Percentiles rank a stretch among this genome's conserved stretches.
phyloP scores from a whole-genome alignment of 2,888 invertebrate genomes.

The Lasioglossum vierecki region DNA sequence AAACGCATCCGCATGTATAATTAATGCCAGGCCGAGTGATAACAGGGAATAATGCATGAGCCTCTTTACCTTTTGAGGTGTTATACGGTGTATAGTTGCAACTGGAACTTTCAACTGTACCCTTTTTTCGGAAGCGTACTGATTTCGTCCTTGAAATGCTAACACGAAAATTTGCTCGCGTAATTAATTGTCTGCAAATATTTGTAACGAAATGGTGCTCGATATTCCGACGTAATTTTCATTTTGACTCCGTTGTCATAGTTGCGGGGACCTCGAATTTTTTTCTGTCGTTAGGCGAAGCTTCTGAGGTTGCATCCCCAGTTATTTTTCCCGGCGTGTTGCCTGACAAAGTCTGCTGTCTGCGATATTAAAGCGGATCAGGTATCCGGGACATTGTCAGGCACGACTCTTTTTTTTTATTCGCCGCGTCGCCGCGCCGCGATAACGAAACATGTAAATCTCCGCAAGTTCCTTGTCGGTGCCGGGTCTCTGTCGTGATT shows the following conservation, averaged over 20 bases:
- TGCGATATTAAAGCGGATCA: conserved; percentile 30
- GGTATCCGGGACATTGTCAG: conserved; percentile 31
- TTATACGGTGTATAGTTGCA: conserved; percentile 18
- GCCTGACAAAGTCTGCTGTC: conserved; percentile 15
- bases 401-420: background rate
- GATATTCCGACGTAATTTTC: background rate
- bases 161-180: background rate
- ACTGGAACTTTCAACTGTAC: background rate
- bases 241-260: background rate
- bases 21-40: conserved; percentile 33
- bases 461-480: conserved; percentile 27
- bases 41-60: conserved; percentile 43
- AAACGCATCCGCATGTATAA: conserved; percentile 59
- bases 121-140: background rate
- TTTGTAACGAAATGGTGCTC: background rate
- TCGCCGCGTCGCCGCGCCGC: background rate
- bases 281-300: background rate
- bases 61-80: conserved; percentile 35
- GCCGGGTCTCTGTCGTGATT: conserved; percentile 41
- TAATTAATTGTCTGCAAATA: background rate
- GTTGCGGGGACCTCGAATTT: background rate
- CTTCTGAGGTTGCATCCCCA: background rate
- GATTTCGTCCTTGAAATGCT: background rate
- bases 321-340: background rate
- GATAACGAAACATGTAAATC: conserved; percentile 51